Percentiles rank a stretch among this genome's conserved stretches.
phyloP scores from a whole-genome alignment of 2,113 vertebrate genomes.

The Merops nubicus region DNA sequence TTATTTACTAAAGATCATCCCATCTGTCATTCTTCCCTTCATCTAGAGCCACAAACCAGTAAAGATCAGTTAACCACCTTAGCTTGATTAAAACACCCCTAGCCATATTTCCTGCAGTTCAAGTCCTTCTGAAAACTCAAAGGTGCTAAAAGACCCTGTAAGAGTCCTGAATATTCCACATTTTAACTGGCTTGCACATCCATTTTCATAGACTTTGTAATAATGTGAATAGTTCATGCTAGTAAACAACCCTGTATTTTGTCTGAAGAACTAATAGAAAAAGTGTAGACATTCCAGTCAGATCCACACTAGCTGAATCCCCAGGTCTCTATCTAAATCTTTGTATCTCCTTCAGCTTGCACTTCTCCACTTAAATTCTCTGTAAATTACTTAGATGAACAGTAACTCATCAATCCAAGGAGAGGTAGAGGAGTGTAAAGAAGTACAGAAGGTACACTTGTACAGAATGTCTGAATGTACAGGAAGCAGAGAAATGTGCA shows the following conservation, averaged over 20 bases:
- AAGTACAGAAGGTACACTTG: neutral
- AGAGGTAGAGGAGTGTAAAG: neutral
- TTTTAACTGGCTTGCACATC: neutral
- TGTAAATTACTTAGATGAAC: neutral
- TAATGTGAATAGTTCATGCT: neutral
- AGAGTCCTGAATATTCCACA: neutral
- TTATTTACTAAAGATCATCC: neutral
- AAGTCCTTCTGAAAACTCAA: neutral
- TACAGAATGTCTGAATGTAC: neutral
- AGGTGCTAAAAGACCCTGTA: neutral
- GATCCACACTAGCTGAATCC: neutral
- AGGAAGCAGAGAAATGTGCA: neutral
- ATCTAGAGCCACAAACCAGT: neutral
- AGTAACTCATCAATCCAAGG: neutral
- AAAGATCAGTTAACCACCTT: neutral
- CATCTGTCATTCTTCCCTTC: neutral
- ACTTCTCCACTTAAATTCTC: neutral
- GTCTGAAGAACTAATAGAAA: neutral
- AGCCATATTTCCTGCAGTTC: neutral
- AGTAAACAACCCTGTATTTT: neutral
- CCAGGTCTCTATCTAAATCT: neutral
- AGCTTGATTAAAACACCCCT: neutral
- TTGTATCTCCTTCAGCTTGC: neutral
- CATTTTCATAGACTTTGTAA: neutral
- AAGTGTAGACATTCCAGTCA: neutral